Base-by-base conservation (phyloP, 2,888 invertebrate species). In the Trichogramma evanescens region DNA sequence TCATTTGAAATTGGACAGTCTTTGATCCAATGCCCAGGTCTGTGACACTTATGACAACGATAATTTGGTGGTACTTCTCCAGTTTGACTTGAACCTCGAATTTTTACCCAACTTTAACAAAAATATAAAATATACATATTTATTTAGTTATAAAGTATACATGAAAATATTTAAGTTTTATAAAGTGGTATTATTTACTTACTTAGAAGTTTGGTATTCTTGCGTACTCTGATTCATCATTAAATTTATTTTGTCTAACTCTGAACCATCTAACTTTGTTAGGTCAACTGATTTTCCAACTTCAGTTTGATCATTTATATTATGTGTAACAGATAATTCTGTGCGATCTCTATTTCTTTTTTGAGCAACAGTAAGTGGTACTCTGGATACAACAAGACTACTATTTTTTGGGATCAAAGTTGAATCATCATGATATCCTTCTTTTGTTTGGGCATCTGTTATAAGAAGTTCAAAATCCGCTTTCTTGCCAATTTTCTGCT, bases 131-230 rank as follows among this genome's bases (percentile, higher is more conserved):
- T 53, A 51, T 6, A 50, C 45, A 1, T 8, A 4, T 43, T 52
- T 6, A 44, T 52, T 49, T 39, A 56, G 48, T 52, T 13, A 44
- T 43, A 7, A 44, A 10, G 5, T 51, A 26, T 2, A n/a, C 42
- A 9, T 52, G 4, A 42, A 26, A 51, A 44, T 10, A 8, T 13
- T 13, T 55, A 6, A 42, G 57, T 39, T 44, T 52, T 38, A 45
- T 46, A 44, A 52, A 41, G 6, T 10, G 10, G 50, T 54, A 49
- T 46, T 54, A 51, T 50, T 50, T 57, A 93, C 91, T 90, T 94
- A 98, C 95, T 95, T 95, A 80, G 94, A 91, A 65, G 95, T 94
- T 80, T 96, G 95, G 82, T 97, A 99, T 76, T 96, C 96, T 77
- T 91, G 89, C 43, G 96, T 95, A 42, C 97, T 95, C 78, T 97